Evolutionary conservation across 1,140 invertebrate species (phyloP).

Genomic region (Drosophila orosa): DNA sequence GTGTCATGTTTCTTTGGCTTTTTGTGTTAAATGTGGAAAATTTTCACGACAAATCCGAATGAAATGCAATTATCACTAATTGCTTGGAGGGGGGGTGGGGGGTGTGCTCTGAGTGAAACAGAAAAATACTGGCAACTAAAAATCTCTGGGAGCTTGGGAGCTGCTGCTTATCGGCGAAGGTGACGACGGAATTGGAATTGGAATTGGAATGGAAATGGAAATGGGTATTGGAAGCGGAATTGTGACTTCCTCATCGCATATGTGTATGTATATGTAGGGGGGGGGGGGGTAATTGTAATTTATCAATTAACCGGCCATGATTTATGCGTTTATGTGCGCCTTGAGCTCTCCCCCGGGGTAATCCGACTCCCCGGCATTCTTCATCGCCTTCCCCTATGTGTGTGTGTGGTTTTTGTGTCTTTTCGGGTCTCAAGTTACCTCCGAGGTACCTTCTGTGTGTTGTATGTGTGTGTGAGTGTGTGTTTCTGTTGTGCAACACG

Average conservation of each 20-base stretch:
- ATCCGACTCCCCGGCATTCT: conserved; percentile 65
- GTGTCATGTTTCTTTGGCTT: conserved; percentile 50
- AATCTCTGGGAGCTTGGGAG: conserved; percentile 8
- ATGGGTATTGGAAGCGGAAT: conserved; percentile 23
- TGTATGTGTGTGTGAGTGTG: neutral
- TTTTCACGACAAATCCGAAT: conserved; percentile 63
- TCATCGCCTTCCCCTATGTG: conserved; percentile 11
- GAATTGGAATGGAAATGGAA: conserved; percentile 21
- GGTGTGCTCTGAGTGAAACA: conserved; percentile 1
- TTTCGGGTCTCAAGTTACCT: conserved; percentile 57
- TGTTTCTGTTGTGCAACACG: conserved; percentile 61
- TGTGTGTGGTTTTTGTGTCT: conserved; percentile 14
- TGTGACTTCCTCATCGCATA: conserved; percentile 58
- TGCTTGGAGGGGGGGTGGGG: conserved; percentile 23
- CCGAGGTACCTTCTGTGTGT: conserved; percentile 4
- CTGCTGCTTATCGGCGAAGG: conserved; percentile 35
- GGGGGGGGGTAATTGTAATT: conserved; percentile 52
- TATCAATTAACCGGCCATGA: conserved; percentile 60
- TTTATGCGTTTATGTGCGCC: conserved; percentile 41
- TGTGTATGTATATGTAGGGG: neutral
- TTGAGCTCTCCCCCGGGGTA: conserved; percentile 12
- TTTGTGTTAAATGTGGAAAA: conserved; percentile 61
- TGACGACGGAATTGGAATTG: conserved; percentile 30
- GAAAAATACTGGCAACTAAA: conserved; percentile 11
- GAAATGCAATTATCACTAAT: conserved; percentile 73